phyloP scores from a whole-genome alignment of 2,888 invertebrate genomes.

The Junonia oenone region DNA sequence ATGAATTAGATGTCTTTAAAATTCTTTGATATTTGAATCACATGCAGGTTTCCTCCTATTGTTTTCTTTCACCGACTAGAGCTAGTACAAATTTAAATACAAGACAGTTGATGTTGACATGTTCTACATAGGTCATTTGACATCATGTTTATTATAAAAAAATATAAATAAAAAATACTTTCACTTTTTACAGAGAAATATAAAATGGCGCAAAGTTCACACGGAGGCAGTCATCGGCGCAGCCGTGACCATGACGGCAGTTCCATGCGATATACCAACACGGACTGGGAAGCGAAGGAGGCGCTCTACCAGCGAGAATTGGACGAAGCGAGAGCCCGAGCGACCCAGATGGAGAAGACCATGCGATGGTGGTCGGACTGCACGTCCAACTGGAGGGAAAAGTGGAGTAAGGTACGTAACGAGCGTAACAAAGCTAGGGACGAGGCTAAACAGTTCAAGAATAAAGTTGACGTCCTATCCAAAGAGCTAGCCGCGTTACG shows the following conservation, averaged over 20 bases:
- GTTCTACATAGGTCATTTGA: not conserved
- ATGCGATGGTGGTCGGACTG: slow-evolving; percentile 99
- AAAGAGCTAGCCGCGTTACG: slow-evolving; percentile 88
- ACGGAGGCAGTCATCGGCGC: slow-evolving; percentile 83
- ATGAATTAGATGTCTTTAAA: too few species aligned
- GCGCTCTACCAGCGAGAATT: slow-evolving; percentile 87
- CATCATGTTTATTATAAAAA: too few species aligned
- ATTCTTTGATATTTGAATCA: too few species aligned
- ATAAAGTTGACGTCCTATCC: slow-evolving; percentile 87
- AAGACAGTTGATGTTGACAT: too few species aligned
- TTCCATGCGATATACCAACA: slow-evolving; percentile 82
- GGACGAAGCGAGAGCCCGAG: slow-evolving; percentile 95
- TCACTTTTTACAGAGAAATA: slow-evolving; percentile 40
- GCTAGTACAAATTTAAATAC: too few species aligned
- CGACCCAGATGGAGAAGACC: slow-evolving; percentile 99
- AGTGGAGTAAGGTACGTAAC: slow-evolving; percentile 95
- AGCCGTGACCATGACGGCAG: slow-evolving; percentile 82
- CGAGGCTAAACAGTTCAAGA: slow-evolving; percentile 89
- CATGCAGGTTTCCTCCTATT: too few species aligned
- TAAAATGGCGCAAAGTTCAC: slow-evolving; percentile 82
- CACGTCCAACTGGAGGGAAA: slow-evolving; percentile 97
- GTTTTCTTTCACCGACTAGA: too few species aligned
- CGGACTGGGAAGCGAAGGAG: slow-evolving; percentile 90
- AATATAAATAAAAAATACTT: not conserved
- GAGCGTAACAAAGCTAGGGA: slow-evolving; percentile 96